Conservation (phyloP, 2,113 vertebrate genomes). For the Caranx ignobilis region DNA sequence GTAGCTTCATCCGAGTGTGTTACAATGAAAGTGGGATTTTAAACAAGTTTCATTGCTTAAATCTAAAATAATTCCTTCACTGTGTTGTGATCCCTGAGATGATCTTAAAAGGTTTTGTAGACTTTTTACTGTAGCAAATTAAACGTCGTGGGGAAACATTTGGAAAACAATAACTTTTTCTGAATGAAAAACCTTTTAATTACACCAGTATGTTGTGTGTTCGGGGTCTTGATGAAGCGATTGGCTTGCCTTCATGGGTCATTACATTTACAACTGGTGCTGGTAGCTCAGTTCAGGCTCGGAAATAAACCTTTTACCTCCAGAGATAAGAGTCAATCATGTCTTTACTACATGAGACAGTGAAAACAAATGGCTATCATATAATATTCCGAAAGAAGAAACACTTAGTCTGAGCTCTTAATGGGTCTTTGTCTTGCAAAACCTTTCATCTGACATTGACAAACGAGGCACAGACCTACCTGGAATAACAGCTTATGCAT, state of each 20-base stretch:
- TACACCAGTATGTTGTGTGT: not conserved
- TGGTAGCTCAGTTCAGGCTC: not conserved
- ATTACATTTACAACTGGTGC: constrained; percentile 31
- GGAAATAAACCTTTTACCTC: constrained; percentile 43
- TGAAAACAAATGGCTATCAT: constrained; percentile 75
- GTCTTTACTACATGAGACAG: constrained; percentile 35
- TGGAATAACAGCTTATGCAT: constrained; percentile 68
- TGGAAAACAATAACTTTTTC: not conserved
- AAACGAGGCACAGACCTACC: constrained; percentile 69
- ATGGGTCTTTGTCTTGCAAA: constrained; percentile 71
- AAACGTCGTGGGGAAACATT: constrained; percentile 15
- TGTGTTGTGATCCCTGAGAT: too few relatives aligned
- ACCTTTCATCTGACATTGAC: constrained; percentile 73
- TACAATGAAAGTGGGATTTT: not conserved
- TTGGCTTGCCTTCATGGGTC: constrained; percentile 10
- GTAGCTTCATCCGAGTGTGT: too few relatives aligned
- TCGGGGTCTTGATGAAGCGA: constrained; percentile 6
- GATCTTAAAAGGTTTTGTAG: too few relatives aligned
- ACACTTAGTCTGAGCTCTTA: constrained; percentile 76
- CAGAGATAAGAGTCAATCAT: constrained; percentile 54
- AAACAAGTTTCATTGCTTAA: too few relatives aligned
- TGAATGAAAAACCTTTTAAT: constrained; percentile 22
- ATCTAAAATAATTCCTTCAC: too few relatives aligned
- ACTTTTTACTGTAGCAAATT: not conserved
- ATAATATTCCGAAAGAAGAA: constrained; percentile 75